phyloP scores from a whole-genome alignment of 2,888 invertebrate genomes.

The Acronicta psi region DNA sequence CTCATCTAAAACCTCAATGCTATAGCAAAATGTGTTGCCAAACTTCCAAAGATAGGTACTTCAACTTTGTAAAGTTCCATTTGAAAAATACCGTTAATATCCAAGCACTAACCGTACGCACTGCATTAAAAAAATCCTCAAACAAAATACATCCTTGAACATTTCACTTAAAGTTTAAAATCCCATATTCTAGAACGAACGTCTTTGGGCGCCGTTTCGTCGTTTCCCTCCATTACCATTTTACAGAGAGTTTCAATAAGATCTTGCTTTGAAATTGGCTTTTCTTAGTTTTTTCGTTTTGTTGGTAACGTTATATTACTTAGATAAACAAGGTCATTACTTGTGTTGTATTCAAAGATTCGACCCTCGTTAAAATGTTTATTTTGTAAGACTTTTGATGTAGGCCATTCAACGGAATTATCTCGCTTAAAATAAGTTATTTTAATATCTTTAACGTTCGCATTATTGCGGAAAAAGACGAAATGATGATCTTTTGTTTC shows the following conservation, averaged over 20 bases:
- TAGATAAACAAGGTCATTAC: conserved; percentile 57
- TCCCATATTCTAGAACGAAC: conserved; percentile 37
- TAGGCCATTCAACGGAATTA: conserved; percentile 36
- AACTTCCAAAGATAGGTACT: conserved; percentile 50
- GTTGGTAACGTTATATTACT: conserved; percentile 52
- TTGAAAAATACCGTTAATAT: conserved; percentile 54
- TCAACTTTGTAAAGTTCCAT: conserved; percentile 52
- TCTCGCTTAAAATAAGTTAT: conserved; percentile 40
- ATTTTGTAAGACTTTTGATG: conserved; percentile 48
- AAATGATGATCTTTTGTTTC: conserved; percentile 28
- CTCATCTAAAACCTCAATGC: conserved; percentile 35
- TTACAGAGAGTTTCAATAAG: conserved; percentile 63
- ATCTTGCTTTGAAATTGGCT: conserved; percentile 59
- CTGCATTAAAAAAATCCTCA: conserved; percentile 34
- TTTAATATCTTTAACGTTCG: conserved; percentile 36
- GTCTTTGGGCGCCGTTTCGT: conserved; percentile 51
- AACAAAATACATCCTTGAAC: conserved; percentile 35
- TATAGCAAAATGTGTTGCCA: conserved; percentile 46
- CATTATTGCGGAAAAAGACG: conserved; percentile 28
- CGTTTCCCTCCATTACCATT: conserved; percentile 61
- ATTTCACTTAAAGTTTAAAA: conserved; percentile 44
- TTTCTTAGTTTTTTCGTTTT: conserved; percentile 52
- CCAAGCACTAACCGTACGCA: conserved; percentile 51
- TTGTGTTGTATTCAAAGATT: conserved; percentile 50
- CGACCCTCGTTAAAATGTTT: conserved; percentile 47